Percentiles rank a stretch among this genome's conserved stretches.
Conservation (phyloP, 2,113 vertebrate species). For the Megaceryle maxima region DNA sequence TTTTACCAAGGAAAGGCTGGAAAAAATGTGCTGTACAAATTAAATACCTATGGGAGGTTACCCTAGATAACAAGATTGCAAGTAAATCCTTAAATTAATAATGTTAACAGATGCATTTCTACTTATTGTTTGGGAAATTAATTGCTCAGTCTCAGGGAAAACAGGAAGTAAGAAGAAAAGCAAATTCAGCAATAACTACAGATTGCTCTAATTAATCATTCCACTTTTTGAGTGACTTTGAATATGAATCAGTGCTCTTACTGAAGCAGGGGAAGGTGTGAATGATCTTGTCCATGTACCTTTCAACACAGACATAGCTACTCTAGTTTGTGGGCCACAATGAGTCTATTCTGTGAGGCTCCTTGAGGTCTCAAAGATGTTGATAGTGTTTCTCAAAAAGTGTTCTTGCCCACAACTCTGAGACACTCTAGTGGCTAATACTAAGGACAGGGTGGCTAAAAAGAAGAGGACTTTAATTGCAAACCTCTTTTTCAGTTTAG, state of each 20-base stretch:
- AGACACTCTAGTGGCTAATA: neutral
- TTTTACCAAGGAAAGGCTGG: neutral
- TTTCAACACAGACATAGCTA: neutral
- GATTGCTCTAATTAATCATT: neutral
- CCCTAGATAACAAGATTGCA: neutral
- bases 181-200: neutral
- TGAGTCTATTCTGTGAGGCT: neutral
- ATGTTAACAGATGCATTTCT: neutral
- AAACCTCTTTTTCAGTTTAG: neutral
- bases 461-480: neutral
- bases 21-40: neutral
- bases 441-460: neutral
- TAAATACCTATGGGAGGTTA: neutral
- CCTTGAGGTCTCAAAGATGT: neutral
- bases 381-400: neutral
- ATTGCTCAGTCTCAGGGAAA: neutral
- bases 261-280: neutral
- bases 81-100: neutral
- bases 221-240: neutral
- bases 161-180: neutral
- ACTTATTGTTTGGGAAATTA: neutral
- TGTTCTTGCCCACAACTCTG: neutral
- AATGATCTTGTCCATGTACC: neutral
- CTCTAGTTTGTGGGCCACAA: neutral
- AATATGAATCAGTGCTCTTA: neutral